These are phyloP conservation scores for Phyllotreta cruciferae DNA, from an alignment of 2,888 invertebrate genomes.

Conservation along the genomic window DNA sequence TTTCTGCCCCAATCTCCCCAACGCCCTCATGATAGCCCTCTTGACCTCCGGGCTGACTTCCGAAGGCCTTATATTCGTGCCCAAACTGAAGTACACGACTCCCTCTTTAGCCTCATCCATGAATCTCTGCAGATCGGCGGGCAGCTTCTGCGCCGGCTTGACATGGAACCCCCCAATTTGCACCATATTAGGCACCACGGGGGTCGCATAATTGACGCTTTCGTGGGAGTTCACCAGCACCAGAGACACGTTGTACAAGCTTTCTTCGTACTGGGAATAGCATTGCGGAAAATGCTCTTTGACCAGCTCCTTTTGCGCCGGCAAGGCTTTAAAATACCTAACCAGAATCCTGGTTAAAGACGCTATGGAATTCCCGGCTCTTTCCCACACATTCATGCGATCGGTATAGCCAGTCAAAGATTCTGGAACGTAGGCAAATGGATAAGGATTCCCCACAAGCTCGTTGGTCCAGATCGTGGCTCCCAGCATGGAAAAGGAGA, in stretches of 20 bases:
- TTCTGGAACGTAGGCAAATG: constrained; percentile 63
- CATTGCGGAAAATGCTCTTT: constrained; percentile 49
- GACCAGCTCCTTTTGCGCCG: constrained; percentile 44
- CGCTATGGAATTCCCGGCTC: constrained; percentile 62
- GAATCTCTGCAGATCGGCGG: constrained; percentile 61
- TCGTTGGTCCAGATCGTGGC: constrained; percentile 60
- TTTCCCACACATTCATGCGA: constrained; percentile 62
- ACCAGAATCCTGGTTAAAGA: constrained; percentile 20
- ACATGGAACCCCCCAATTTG: constrained; percentile 67
- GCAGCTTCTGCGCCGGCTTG: constrained; percentile 46
- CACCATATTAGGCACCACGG: constrained; percentile 65
- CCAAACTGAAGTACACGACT: constrained; percentile 68
- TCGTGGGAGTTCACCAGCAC: constrained; percentile 59
- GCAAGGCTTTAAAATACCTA: constrained; percentile 40
- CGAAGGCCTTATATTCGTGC: constrained; percentile 65
- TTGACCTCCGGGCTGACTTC: constrained; percentile 64
- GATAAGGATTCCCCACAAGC: constrained; percentile 61
- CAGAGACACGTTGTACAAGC: constrained; percentile 48
- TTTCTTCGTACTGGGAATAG: constrained; percentile 42
- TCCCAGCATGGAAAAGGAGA: constrained; percentile 59
- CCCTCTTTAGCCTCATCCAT: constrained; percentile 64
- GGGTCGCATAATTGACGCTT: constrained; percentile 62
- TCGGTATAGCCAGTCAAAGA: constrained; percentile 57
- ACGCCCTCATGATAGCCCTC: constrained; percentile 64
- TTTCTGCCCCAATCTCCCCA: constrained; percentile 67